A percentile compares a stretch with the other conserved stretches of the same genome.
These are phyloP conservation scores for Anastrepha ludens DNA, from an alignment of 1,140 invertebrate species.

Conservation along the genomic window DNA sequence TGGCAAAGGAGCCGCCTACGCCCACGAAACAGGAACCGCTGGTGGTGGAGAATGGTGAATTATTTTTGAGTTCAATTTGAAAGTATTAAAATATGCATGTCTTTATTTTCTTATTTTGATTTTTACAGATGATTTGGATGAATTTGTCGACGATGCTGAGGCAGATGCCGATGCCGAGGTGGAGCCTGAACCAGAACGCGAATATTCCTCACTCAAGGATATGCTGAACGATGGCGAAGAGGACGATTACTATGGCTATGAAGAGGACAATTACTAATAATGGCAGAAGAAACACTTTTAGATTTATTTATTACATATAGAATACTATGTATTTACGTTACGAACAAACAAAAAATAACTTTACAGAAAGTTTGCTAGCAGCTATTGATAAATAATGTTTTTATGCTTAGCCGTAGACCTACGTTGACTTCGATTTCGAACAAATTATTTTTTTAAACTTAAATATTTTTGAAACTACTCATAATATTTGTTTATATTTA, in stretches of 20 bases:
- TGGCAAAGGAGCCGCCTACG: constrained; percentile 58
- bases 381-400: too few relatives aligned
- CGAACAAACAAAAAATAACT: too few relatives aligned
- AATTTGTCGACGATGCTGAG: constrained; percentile 58
- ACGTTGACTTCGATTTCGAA: too few relatives aligned
- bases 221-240: constrained; percentile 72
- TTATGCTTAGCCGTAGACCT: too few relatives aligned
- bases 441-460: too few relatives aligned
- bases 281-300: neutral
- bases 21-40: constrained; percentile 59
- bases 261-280: constrained; percentile 64
- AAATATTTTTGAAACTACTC: too few relatives aligned
- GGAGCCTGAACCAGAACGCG: constrained; percentile 63
- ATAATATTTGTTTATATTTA: too few relatives aligned
- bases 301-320: too few relatives aligned
- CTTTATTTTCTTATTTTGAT: neutral
- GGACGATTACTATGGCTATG: constrained; percentile 72
- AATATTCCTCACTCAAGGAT: constrained; percentile 68
- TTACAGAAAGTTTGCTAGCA: too few relatives aligned
- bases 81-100: neutral
- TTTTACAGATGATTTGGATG: constrained; percentile 63
- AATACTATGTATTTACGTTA: too few relatives aligned
- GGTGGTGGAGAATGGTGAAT: constrained; percentile 60
- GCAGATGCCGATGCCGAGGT: constrained; percentile 62
- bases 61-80: neutral